A percentile compares a stretch with the other conserved stretches of the same genome.
phyloP scores from a whole-genome alignment of 2,797 vertebrate species.

The Choloepus didactylus region DNA sequence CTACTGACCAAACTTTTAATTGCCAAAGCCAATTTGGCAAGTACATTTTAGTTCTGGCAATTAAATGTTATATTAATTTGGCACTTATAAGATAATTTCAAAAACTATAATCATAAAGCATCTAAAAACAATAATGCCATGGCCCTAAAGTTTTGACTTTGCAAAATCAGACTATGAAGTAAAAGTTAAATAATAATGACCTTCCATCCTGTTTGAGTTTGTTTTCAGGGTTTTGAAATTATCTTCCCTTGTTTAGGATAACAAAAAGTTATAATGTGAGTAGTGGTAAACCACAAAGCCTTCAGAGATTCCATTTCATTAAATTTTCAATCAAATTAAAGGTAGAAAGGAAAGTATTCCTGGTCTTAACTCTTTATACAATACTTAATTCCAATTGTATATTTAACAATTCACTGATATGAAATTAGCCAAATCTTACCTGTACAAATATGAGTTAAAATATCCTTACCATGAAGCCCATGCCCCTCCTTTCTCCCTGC shows the following conservation, averaged over 20 bases:
- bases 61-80: slow-evolving; percentile 21
- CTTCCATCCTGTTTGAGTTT: background rate
- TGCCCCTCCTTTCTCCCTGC: background rate
- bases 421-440: background rate
- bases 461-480: background rate
- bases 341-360: background rate
- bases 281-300: background rate
- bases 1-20: background rate
- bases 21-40: background rate
- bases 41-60: background rate
- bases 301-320: slow-evolving; percentile 2
- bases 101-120: background rate
- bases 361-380: background rate
- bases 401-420: background rate
- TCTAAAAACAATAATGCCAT: background rate
- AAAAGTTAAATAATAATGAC: background rate
- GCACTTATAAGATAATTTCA: background rate
- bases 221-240: background rate
- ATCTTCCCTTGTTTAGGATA: background rate
- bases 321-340: background rate
- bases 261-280: background rate
- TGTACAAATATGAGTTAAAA: background rate
- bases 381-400: background rate
- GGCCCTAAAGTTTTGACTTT: background rate
- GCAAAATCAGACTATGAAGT: background rate